Evolutionary conservation across 1,140 invertebrate genomes (phyloP).

Genomic region (Drosophila neocordata): DNA sequence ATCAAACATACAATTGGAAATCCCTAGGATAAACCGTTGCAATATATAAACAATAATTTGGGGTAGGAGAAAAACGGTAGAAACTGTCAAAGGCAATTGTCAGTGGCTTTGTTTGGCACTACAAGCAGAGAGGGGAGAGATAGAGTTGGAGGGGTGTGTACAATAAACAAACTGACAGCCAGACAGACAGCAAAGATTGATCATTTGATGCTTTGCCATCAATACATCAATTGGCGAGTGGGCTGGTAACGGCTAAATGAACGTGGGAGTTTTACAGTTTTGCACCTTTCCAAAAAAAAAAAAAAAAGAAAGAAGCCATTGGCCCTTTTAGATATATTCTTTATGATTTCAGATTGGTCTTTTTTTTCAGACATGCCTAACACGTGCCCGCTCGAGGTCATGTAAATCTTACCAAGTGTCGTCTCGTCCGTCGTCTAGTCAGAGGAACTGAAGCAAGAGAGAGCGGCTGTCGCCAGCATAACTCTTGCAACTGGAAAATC

Average conservation of each 20-base stretch:
- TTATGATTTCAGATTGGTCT: not conserved
- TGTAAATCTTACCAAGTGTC: conserved; percentile 59
- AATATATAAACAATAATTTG: conserved; percentile 63
- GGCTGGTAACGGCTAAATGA: conserved; percentile 49
- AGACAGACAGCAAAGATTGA: conserved; percentile 49
- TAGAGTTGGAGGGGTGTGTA: conserved; percentile 23
- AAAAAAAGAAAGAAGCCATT: too few species aligned
- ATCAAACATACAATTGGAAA: not conserved
- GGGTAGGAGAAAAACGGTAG: conserved; percentile 45
- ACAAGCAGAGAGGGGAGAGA: conserved; percentile 20
- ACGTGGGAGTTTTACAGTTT: conserved; percentile 72
- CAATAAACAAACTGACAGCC: conserved; percentile 53
- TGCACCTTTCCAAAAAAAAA: conserved; percentile 52
- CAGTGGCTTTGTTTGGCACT: conserved; percentile 55
- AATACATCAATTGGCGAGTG: conserved; percentile 62
- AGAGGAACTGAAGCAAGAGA: conserved; percentile 20
- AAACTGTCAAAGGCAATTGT: conserved; percentile 77
- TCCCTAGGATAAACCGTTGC: conserved; percentile 35
- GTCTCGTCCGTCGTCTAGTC: conserved; percentile 31
- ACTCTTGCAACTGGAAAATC: conserved; percentile 26
- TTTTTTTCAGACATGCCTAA: conserved; percentile 33
- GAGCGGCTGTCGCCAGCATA: conserved; percentile 54
- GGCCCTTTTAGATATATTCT: not conserved
- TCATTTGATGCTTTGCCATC: conserved; percentile 45
- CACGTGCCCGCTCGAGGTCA: conserved; percentile 54